A percentile compares a stretch with the other conserved stretches of the same genome.
phyloP scores from a whole-genome alignment of 2,797 vertebrate genomes.

The Steatocranus sp. region DNA sequence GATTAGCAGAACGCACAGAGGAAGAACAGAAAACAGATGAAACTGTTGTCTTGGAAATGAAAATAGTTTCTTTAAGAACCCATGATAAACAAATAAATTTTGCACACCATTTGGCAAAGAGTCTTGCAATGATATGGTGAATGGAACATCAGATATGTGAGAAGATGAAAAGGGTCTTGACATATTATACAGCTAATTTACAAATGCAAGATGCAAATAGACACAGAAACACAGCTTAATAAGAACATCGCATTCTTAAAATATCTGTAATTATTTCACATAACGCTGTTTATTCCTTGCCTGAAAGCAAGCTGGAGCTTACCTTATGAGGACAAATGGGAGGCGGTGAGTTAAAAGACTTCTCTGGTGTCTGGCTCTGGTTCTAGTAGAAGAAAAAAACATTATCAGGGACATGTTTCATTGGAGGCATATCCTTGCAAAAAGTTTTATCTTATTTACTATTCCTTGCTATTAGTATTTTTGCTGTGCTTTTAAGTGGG shows the following conservation, averaged over 20 bases:
- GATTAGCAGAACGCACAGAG: not conserved
- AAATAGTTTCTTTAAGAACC: not conserved
- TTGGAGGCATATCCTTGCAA: slow-evolving; percentile 36
- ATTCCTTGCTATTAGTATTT: slow-evolving; percentile 42
- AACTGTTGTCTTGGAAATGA: not conserved
- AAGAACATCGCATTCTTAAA: not conserved
- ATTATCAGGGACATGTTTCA: slow-evolving; percentile 63
- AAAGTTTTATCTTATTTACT: slow-evolving; percentile 52
- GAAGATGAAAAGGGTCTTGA: not conserved
- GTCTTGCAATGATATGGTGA: not conserved
- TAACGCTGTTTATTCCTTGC: not conserved
- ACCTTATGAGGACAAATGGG: slow-evolving; percentile 82
- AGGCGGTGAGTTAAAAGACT: slow-evolving; percentile 69
- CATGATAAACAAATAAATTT: not conserved
- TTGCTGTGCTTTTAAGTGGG: slow-evolving; percentile 12
- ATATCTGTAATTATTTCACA: slow-evolving; percentile 10
- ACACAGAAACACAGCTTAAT: not conserved
- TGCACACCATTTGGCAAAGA: not conserved
- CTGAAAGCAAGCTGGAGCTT: slow-evolving; percentile 39
- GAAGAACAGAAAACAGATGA: not conserved
- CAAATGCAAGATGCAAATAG: not conserved
- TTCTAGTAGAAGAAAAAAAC: slow-evolving; percentile 73
- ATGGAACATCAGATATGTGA: not conserved
- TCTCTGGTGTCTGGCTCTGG: slow-evolving; percentile 73
- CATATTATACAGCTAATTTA: not conserved